Evolutionary conservation across 2,113 vertebrate species (phyloP).

Genomic region (Brachypteracias leptosomus): DNA sequence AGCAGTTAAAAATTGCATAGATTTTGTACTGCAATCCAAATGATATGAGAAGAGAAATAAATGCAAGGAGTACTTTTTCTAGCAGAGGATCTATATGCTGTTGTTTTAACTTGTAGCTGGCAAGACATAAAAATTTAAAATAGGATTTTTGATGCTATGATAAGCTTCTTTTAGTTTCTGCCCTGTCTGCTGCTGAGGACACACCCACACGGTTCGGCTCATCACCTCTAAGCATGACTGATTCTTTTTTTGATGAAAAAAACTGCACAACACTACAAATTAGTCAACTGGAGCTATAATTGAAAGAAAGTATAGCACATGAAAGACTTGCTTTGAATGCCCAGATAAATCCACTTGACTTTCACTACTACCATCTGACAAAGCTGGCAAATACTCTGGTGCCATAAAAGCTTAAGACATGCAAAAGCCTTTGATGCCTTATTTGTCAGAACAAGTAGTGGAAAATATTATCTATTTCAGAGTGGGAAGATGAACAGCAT

Average conservation of each 20-base stretch:
- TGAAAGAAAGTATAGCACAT: background rate
- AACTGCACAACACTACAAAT: slow-evolving; percentile 15
- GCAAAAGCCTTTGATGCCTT: background rate
- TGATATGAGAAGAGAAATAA: background rate
- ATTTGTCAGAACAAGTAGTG: background rate
- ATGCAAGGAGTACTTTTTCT: background rate
- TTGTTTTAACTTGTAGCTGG: slow-evolving; percentile 8
- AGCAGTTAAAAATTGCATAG: background rate
- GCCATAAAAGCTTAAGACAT: slow-evolving; percentile 2
- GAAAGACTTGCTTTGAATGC: slow-evolving; percentile 27
- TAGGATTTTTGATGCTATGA: slow-evolving; percentile 8
- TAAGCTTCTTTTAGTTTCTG: slow-evolving; percentile 43
- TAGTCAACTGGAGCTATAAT: slow-evolving; percentile 18
- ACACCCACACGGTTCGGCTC: slow-evolving; percentile 12
- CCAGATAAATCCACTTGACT: slow-evolving; percentile 27
- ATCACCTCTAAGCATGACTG: slow-evolving; percentile 9
- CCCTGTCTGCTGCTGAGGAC: background rate
- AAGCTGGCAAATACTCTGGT: slow-evolving; percentile 10
- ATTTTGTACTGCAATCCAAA: background rate
- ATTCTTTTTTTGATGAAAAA: slow-evolving; percentile 21
- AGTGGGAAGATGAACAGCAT: background rate
- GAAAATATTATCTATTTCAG: background rate
- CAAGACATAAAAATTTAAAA: background rate
- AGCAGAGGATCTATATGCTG: background rate
- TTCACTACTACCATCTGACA: slow-evolving; percentile 9